These are phyloP conservation scores for Sylvicola cinctus DNA, from an alignment of 2,888 invertebrate genomes.

Conservation along the genomic window DNA sequence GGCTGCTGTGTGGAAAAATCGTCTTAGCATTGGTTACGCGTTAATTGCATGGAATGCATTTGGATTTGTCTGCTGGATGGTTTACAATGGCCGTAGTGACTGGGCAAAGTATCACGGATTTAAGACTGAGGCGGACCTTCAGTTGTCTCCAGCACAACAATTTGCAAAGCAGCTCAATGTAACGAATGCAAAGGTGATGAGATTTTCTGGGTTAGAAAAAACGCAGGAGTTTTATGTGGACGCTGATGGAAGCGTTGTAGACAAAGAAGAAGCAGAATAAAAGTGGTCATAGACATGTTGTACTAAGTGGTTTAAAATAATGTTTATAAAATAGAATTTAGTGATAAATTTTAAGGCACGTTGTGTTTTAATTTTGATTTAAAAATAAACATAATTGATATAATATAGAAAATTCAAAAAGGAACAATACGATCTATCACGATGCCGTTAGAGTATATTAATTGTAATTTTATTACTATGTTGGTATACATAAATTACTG, in stretches of 20 bases:
- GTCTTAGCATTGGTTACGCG: slow-evolving; percentile 39
- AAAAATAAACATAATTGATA: too few relatives aligned
- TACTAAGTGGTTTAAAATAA: neutral
- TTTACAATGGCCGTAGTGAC: slow-evolving; percentile 37
- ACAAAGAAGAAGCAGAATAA: neutral
- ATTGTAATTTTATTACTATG: too few relatives aligned
- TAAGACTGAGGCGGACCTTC: slow-evolving; percentile 35
- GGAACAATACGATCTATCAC: neutral
- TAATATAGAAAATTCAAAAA: too few relatives aligned
- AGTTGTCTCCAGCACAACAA: slow-evolving; percentile 23
- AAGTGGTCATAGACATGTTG: neutral
- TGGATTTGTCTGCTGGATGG: slow-evolving; percentile 37
- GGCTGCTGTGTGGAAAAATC: slow-evolving; percentile 37
- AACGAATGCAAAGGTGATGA: slow-evolving; percentile 21
- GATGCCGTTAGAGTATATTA: too few relatives aligned
- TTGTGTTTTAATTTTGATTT: too few relatives aligned
- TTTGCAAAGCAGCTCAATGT: slow-evolving; percentile 17
- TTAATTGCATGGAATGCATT: slow-evolving; percentile 53
- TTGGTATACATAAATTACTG: too few relatives aligned
- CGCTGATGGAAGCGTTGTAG: neutral
- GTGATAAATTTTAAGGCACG: too few relatives aligned
- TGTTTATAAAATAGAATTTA: neutral
- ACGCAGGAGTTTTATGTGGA: slow-evolving; percentile 14
- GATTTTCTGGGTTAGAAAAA: slow-evolving; percentile 16
- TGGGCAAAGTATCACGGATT: slow-evolving; percentile 46